A percentile compares a stretch with the other conserved stretches of the same genome.
These are phyloP conservation scores for Zele albiditarsus DNA, from an alignment of 2,888 invertebrate genomes.

Conservation along the genomic window DNA sequence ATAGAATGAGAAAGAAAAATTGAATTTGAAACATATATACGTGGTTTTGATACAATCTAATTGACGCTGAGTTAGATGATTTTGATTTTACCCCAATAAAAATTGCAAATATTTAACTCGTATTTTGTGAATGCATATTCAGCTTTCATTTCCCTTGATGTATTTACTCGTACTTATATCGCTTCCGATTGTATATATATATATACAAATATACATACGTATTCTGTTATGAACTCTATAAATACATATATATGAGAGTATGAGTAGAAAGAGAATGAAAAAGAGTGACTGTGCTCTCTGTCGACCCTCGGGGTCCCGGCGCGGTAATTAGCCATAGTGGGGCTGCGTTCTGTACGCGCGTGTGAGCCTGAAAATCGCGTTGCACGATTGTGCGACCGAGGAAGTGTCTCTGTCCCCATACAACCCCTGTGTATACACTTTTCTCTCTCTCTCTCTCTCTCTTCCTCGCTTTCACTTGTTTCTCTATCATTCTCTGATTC, in stretches of 20 bases:
- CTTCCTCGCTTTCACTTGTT: slow-evolving; percentile 19
- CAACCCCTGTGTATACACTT: slow-evolving; percentile 45
- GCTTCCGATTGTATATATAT: background rate
- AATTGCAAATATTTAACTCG: background rate
- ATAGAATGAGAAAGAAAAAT: too few relatives aligned
- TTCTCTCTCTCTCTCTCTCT: slow-evolving; percentile 3
- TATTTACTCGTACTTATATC: background rate
- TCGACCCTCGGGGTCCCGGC: slow-evolving; percentile 49
- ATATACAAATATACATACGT: background rate
- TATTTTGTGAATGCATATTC: background rate
- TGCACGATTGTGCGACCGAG: slow-evolving; percentile 57
- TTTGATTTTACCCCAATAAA: background rate
- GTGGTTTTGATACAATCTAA: too few relatives aligned
- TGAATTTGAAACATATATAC: too few relatives aligned
- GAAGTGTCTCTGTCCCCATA: slow-evolving; percentile 59
- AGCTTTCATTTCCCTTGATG: background rate
- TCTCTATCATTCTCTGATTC: slow-evolving; percentile 20
- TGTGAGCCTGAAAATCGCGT: slow-evolving; percentile 66
- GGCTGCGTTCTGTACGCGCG: slow-evolving; percentile 57
- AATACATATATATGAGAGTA: background rate
- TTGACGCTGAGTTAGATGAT: too few relatives aligned
- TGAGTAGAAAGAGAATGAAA: slow-evolving; percentile 30
- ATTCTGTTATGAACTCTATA: background rate
- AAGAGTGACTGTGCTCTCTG: slow-evolving; percentile 17
- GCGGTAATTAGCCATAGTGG: slow-evolving; percentile 59